A percentile compares a stretch with the other conserved stretches of the same genome.
These are phyloP conservation scores for Amblyjoppa proteus DNA, from an alignment of 2,888 invertebrate genomes.

Conservation along the genomic window DNA sequence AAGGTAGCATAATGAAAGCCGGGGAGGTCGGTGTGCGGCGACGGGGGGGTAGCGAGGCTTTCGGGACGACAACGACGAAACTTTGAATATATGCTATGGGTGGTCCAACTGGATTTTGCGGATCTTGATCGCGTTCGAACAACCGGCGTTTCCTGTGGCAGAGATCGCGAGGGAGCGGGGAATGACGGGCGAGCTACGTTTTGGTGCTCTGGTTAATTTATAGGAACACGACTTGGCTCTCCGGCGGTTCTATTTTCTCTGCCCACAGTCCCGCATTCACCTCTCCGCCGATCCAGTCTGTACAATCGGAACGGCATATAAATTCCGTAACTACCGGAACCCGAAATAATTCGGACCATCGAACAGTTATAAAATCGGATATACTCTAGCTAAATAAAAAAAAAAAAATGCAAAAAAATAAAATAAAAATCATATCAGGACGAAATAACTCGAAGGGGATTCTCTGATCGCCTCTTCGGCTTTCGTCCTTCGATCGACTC, in stretches of 20 bases:
- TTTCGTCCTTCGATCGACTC: neutral
- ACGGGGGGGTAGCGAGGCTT: neutral
- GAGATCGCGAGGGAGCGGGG: neutral
- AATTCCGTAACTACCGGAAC: neutral
- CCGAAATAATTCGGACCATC: neutral
- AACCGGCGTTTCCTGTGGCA: neutral
- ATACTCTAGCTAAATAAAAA: neutral
- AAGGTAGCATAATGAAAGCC: conserved; percentile 40
- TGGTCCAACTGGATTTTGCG: conserved; percentile 3
- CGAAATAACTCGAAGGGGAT: neutral
- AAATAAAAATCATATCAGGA: neutral
- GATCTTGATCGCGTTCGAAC: conserved; percentile 12
- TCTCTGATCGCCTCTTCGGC: neutral
- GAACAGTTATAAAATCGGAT: neutral
- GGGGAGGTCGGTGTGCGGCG: neutral
- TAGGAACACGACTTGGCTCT: conserved; percentile 50
- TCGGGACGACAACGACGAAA: conserved; percentile 16
- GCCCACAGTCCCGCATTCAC: neutral
- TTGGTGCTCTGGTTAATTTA: conserved; percentile 40
- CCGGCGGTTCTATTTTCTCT: neutral
- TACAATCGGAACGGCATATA: neutral
- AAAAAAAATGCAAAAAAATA: neutral
- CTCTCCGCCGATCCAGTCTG: neutral
- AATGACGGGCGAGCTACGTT: conserved; percentile 4
- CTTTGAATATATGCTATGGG: conserved; percentile 6